These are phyloP conservation scores for Acleris laterana DNA, from an alignment of 2,888 invertebrate species.

Conservation along the genomic window DNA sequence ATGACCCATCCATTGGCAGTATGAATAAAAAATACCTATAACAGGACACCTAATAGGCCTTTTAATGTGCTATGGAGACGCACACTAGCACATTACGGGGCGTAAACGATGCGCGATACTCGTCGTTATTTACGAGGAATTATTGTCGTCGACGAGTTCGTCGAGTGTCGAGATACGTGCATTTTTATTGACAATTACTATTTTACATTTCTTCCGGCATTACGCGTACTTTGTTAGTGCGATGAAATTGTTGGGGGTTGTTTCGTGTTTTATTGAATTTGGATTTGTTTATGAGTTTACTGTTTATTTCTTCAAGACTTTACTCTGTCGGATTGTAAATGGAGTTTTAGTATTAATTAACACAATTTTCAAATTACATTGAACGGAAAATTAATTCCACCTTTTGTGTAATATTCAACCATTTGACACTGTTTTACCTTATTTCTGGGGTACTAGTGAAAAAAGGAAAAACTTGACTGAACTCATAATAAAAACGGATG, in stretches of 20 bases:
- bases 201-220: constrained; percentile 70
- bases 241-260: constrained; percentile 12
- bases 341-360: no score
- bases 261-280: constrained; percentile 8
- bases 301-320: constrained; percentile 1
- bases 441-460: no score
- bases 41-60: constrained; percentile 65
- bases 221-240: constrained; percentile 53
- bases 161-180: constrained; percentile 42
- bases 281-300: constrained; percentile 23
- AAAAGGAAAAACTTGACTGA: no score
- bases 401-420: no score
- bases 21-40: constrained; percentile 57
- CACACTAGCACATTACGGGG: constrained; percentile 54
- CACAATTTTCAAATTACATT: no score
- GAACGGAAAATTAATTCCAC: no score
- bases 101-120: constrained; percentile 46
- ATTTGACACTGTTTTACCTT: no score
- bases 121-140: constrained; percentile 58
- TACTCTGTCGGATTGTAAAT: background rate
- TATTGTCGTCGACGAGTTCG: constrained; percentile 41
- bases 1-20: constrained; percentile 33
- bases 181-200: constrained; percentile 70
- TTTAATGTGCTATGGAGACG: constrained; percentile 66
- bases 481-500: no score